Evolutionary conservation across 2,888 invertebrate species (phyloP), one percentile per base, ranked within the genome.

Genomic region (Cybosia mesomella): DNA sequence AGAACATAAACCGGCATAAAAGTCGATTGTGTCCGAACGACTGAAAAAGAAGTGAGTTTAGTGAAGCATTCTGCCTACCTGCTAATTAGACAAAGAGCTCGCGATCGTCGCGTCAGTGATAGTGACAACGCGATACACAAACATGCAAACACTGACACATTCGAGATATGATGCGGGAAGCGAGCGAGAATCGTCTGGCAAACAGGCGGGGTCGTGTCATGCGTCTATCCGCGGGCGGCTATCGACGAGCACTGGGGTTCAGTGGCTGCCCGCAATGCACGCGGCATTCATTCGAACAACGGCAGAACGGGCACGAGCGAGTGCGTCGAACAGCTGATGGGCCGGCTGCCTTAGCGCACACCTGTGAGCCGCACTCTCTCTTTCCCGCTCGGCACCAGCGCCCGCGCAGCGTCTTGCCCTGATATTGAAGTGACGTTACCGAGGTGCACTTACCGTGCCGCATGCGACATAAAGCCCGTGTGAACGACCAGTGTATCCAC

Each of bases 31-130:
- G 80, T 83, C 83, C 84, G 80, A 73, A 75, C 73, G 74, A 59
- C 77, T 68, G 73, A 80, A 39, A 57, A 64, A 75, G 72, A 80
- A 63, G 54, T 55, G 43, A 84, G 86, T 89, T 89, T 84, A 83
- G 84, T 85, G 85, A 85, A 89, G 87, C 88, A 86, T 90, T 61
- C 88, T 85, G 89, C 92, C 92, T 94, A 94, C 93, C 93, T 94
- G 93, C 85, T 93, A 92, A 92, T 93, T 92, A 92, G 91, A 93
- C 93, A 93, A 92, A 92, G 92, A 91, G 91, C 89, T 89, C 88
- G 88, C 86, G 86, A 90, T 89, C 90, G 88, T 76, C 85, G 87
- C 85, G 88, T 88, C 88, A 87, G 89, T 90, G 91, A 87, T 88
- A 87, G 89, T 90, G 91, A 87, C 89, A 89, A 88, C 89, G 87